Conservation (phyloP, 2,797 vertebrate species). For the Eidolon dupreanum region DNA sequence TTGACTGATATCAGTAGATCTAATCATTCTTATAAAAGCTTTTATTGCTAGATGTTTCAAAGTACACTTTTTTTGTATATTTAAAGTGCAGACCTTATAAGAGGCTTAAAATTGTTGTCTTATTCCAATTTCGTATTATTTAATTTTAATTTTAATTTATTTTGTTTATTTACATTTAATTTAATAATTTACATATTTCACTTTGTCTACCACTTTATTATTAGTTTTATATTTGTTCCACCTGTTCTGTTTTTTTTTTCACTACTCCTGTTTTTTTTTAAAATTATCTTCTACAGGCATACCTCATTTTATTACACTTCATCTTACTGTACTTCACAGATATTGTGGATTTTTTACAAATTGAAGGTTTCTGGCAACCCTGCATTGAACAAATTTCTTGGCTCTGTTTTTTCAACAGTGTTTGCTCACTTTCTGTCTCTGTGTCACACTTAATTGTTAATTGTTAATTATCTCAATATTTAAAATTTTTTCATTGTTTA, state of each 20-base stretch:
- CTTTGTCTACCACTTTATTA: neutral
- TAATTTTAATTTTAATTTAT: slow-evolving; percentile 8
- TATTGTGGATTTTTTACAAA: neutral
- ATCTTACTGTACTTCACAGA: neutral
- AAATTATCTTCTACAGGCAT: neutral
- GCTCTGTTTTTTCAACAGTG: neutral
- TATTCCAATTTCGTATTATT: neutral
- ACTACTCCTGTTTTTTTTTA: neutral
- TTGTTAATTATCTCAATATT: neutral
- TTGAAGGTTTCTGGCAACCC: neutral
- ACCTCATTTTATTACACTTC: neutral
- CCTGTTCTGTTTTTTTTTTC: neutral
- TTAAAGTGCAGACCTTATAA: neutral
- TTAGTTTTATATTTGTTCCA: neutral
- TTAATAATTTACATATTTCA: neutral
- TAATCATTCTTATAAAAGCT: neutral
- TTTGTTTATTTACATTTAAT: neutral
- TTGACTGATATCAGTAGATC: neutral
- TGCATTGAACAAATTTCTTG: neutral
- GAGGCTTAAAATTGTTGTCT: neutral
- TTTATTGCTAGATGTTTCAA: neutral
- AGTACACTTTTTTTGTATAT: neutral
- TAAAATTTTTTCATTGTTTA: neutral
- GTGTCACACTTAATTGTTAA: neutral
- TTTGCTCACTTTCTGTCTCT: neutral